These are phyloP conservation scores for Caenorhabditis sp. DNA, from an alignment of 2,888 invertebrate genomes.

Conservation along the genomic window DNA sequence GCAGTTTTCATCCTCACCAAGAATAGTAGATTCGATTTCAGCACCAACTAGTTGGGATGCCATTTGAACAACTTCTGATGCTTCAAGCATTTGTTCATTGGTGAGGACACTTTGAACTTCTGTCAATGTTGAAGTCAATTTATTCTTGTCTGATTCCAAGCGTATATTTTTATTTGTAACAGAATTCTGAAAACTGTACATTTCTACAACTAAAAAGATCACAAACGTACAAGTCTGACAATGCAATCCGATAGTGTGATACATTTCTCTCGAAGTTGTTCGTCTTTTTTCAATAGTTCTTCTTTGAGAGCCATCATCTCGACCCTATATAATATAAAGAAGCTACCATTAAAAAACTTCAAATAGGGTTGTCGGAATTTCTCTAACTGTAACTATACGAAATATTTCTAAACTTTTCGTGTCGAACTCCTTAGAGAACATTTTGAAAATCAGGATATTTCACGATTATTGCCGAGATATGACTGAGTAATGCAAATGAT, in stretches of 20 bases:
- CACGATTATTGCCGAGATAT: too few relatives aligned
- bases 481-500: too few relatives aligned
- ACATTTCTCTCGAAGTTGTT: conserved; percentile 19
- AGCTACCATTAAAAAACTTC: too few relatives aligned
- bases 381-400: too few relatives aligned
- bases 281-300: conserved; percentile 12
- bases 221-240: conserved; percentile 18
- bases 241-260: conserved; percentile 30
- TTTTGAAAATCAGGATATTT: too few relatives aligned
- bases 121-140: conserved; percentile 4
- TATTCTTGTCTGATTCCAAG: conserved; percentile 14
- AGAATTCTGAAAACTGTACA: conserved; percentile 13
- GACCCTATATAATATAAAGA: background rate
- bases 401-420: too few relatives aligned
- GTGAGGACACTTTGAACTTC: background rate
- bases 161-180: conserved; percentile 12
- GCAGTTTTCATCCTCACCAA: conserved; percentile 12
- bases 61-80: conserved; percentile 12
- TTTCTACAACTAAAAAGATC: background rate
- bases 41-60: conserved; percentile 12
- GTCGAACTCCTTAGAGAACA: too few relatives aligned
- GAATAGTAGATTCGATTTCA: conserved; percentile 8
- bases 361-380: too few relatives aligned
- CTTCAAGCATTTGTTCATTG: conserved; percentile 28
- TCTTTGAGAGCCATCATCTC: conserved; percentile 26